A percentile compares a stretch with the other conserved stretches of the same genome.
phyloP scores from a whole-genome alignment of 2,797 vertebrate species.

The Synaphobranchus kaupii region DNA sequence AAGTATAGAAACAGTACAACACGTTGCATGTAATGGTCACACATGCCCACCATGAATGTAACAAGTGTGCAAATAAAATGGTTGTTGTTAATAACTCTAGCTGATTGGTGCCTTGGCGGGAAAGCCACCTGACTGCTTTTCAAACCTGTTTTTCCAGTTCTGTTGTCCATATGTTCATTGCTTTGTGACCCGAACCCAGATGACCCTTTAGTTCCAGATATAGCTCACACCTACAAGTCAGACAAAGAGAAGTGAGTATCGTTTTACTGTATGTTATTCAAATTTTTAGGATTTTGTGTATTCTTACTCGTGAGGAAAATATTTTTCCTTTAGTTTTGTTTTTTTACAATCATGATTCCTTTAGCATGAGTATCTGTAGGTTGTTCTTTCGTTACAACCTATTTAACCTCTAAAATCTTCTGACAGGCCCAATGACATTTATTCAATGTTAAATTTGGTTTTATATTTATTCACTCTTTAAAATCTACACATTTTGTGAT shows the following conservation, averaged over 20 bases:
- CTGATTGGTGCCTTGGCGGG: neutral
- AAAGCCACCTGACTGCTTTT: neutral
- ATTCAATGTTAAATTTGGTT: neutral
- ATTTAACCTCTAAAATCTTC: neutral
- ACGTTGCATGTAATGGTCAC: neutral
- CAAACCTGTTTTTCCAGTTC: constrained; percentile 7
- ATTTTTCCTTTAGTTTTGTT: too few species aligned
- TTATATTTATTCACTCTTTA: neutral
- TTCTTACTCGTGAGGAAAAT: too few species aligned
- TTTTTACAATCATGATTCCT: too few species aligned
- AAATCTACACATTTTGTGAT: neutral
- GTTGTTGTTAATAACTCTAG: neutral
- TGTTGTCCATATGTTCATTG: constrained; percentile 26
- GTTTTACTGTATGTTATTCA: neutral
- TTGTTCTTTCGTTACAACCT: neutral
- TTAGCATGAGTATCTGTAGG: neutral
- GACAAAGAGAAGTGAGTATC: constrained; percentile 23
- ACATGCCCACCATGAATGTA: neutral
- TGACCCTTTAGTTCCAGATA: constrained; percentile 20
- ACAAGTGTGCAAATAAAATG: neutral
- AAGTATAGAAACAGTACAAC: too few species aligned
- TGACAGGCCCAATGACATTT: neutral
- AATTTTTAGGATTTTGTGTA: neutral
- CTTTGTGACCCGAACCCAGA: constrained; percentile 23
- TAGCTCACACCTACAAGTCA: constrained; percentile 21